Evolutionary conservation across 2,797 vertebrate species (phyloP).

Genomic region (Cyclura pinguis): DNA sequence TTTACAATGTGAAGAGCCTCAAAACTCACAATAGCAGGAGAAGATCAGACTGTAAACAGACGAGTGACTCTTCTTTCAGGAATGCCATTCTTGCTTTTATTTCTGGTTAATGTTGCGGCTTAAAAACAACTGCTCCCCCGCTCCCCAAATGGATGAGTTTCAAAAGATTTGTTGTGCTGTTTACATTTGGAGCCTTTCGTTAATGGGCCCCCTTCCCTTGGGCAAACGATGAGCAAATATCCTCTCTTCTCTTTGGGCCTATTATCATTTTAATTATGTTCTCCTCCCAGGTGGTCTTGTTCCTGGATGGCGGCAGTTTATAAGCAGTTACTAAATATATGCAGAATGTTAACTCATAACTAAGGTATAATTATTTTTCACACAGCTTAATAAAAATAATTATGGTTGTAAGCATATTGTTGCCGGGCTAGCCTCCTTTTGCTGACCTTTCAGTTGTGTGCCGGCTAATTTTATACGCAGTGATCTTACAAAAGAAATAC

Average conservation of each 20-base stretch:
- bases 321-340: slow-evolving; percentile 22
- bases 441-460: slow-evolving; percentile 11
- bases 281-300: slow-evolving; percentile 24
- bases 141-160: neutral
- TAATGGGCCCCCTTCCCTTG: neutral
- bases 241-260: slow-evolving; percentile 1
- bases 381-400: slow-evolving; percentile 47
- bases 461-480: neutral
- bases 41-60: neutral
- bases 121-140: neutral
- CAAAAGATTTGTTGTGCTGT: slow-evolving; percentile 6
- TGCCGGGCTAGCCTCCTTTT: slow-evolving; percentile 21
- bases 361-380: slow-evolving; percentile 29
- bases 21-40: no score
- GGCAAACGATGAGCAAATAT: neutral
- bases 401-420: slow-evolving; percentile 30
- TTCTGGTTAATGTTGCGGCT: neutral
- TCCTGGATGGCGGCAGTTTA: slow-evolving; percentile 17
- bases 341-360: slow-evolving; percentile 29
- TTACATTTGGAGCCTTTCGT: slow-evolving; percentile 1
- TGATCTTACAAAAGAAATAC: slow-evolving; percentile 12
- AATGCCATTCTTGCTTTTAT: neutral
- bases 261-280: slow-evolving; percentile 43
- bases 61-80: neutral
- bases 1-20: neutral